Conservation (phyloP, 2,888 invertebrate species). For the Chrysopilus asiliformis region DNA sequence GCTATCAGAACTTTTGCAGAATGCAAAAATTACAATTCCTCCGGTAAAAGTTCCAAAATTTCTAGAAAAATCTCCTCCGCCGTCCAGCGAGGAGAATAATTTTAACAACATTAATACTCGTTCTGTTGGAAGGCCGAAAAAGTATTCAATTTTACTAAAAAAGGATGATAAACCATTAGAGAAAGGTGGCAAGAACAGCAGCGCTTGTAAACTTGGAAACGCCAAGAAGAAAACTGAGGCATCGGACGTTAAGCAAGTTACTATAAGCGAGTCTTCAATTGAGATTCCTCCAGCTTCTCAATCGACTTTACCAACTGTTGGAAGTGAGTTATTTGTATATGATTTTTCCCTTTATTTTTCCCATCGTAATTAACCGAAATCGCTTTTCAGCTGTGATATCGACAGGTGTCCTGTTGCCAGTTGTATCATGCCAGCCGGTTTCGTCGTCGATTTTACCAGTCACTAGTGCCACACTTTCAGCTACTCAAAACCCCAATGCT, state of each 20-base stretch:
- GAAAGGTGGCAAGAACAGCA: neutral
- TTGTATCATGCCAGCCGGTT: conserved; percentile 7
- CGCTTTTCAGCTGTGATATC: conserved; percentile 8
- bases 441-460: too few species aligned
- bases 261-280: neutral
- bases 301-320: neutral
- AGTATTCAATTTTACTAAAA: conserved; percentile 9
- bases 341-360: too few species aligned
- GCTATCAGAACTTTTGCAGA: conserved; percentile 16
- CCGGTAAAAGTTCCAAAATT: conserved; percentile 14
- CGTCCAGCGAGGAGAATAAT: conserved; percentile 8
- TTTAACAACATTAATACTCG: neutral
- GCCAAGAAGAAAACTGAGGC: neutral
- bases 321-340: too few species aligned
- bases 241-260: neutral
- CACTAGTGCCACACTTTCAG: too few species aligned
- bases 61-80: conserved; percentile 13
- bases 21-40: conserved; percentile 17
- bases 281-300: neutral
- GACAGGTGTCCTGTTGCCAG: conserved; percentile 10
- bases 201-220: neutral
- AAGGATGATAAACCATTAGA: too few species aligned
- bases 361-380: neutral
- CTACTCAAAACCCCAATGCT: too few species aligned
- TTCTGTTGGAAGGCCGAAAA: conserved; percentile 11